These are phyloP conservation scores for Crypturellus undulatus DNA, from an alignment of 2,113 vertebrate species.

Conservation along the genomic window DNA sequence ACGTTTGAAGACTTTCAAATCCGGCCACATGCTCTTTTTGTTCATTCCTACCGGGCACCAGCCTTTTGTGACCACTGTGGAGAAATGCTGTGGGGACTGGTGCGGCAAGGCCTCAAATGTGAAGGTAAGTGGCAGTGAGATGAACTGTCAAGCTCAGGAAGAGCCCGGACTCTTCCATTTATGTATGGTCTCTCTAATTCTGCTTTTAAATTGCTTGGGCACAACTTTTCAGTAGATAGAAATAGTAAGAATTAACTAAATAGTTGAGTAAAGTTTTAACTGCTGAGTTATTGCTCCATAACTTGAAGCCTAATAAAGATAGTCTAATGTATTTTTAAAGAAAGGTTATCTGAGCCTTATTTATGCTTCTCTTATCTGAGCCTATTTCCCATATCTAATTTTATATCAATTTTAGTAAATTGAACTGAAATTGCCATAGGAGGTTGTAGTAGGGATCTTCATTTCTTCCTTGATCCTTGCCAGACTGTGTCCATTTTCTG, in stretches of 20 bases:
- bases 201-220: not conserved
- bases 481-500: not conserved
- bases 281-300: not conserved
- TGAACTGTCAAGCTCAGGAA: not conserved
- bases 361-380: not conserved
- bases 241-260: not conserved
- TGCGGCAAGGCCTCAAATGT: slow-evolving; percentile 96
- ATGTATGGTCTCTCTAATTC: not conserved
- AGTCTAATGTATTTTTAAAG: not conserved
- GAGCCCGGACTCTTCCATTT: not conserved
- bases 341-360: not conserved
- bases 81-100: slow-evolving; percentile 97
- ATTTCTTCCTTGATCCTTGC: not conserved
- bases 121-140: slow-evolving; percentile 83
- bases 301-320: not conserved
- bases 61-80: slow-evolving; percentile 99
- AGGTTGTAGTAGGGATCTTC: not conserved
- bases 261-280: not conserved
- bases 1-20: slow-evolving; percentile 98
- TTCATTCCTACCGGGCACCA: slow-evolving; percentile 94
- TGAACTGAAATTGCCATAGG: not conserved
- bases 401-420: not conserved
- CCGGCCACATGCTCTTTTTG: slow-evolving; percentile 93
- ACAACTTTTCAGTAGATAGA: not conserved
- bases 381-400: not conserved